Conservation (phyloP, 2,888 invertebrate species). For the Neoscelio sp. region DNA sequence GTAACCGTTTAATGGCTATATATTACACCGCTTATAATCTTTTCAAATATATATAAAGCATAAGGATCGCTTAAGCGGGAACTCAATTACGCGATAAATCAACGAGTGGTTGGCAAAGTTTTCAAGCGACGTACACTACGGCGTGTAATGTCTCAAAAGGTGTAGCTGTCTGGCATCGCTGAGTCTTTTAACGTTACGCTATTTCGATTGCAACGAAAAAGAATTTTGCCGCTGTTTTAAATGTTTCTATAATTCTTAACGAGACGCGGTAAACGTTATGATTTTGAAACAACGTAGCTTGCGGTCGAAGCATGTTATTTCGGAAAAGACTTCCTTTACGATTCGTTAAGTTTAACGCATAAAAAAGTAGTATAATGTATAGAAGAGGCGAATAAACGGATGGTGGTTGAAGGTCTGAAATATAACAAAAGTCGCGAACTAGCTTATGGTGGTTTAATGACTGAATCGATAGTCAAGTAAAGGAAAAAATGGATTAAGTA, state of each 20-base stretch:
- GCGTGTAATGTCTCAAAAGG: slow-evolving; percentile 70
- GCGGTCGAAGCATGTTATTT: too few relatives aligned
- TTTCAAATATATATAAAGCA: slow-evolving; percentile 51
- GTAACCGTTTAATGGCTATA: slow-evolving; percentile 39
- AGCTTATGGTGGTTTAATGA: too few relatives aligned
- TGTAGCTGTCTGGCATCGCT: slow-evolving; percentile 68
- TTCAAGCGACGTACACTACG: slow-evolving; percentile 53
- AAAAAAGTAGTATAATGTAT: too few relatives aligned
- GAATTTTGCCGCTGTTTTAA: slow-evolving; percentile 9
- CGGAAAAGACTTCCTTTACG: too few relatives aligned
- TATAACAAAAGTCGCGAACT: too few relatives aligned
- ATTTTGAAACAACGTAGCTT: slow-evolving; percentile 3
- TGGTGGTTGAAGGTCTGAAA: too few relatives aligned
- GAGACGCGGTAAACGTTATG: background rate
- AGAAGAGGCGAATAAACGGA: too few relatives aligned
- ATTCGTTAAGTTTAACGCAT: too few relatives aligned
- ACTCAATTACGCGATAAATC: slow-evolving; percentile 73
- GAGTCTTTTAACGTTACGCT: slow-evolving; percentile 71
- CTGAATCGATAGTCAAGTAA: too few relatives aligned
- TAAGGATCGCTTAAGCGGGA: slow-evolving; percentile 65
- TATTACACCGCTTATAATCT: slow-evolving; percentile 52
- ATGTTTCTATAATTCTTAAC: slow-evolving; percentile 29
- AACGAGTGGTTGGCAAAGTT: slow-evolving; percentile 71
- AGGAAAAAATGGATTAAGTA: too few relatives aligned
- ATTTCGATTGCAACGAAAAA: slow-evolving; percentile 58